A percentile compares a stretch with the other conserved stretches of the same genome.
Evolutionary conservation across 92 coral and sea anemone genomes (phyloP).

Genomic region (Zoanthus gigantus): DNA sequence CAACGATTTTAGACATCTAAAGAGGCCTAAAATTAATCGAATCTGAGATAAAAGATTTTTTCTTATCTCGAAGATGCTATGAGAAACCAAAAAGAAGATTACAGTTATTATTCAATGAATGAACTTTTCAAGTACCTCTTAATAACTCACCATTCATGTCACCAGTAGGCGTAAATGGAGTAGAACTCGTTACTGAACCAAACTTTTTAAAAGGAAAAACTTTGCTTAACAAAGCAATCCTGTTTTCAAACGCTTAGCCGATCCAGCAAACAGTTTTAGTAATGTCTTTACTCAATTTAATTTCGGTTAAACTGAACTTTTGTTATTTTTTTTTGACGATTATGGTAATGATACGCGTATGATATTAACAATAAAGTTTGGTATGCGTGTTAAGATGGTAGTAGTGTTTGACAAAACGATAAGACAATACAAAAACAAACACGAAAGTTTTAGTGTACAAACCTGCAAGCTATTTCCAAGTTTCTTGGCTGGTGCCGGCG

Average conservation of each 20-base stretch:
- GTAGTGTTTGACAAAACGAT: slow-evolving; percentile 14
- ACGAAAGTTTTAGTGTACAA: neutral
- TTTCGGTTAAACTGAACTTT: neutral
- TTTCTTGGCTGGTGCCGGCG: slow-evolving; percentile 68
- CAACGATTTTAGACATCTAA: neutral
- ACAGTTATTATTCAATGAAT: neutral
- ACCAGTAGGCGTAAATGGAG: slow-evolving; percentile 27
- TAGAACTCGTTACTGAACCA: slow-evolving; percentile 20
- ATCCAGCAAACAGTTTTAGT: neutral
- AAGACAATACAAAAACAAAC: neutral
- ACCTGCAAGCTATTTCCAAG: slow-evolving; percentile 39
- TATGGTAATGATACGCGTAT: slow-evolving; percentile 5
- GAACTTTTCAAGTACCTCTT: slow-evolving; percentile 15
- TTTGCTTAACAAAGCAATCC: slow-evolving; percentile 1
- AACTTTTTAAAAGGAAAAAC: neutral
- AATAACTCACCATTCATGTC: slow-evolving; percentile 29
- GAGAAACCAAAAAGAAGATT: neutral
- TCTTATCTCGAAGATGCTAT: neutral
- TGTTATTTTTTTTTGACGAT: neutral
- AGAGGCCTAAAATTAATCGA: neutral
- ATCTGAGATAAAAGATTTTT: slow-evolving; percentile 5
- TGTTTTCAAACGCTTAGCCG: neutral
- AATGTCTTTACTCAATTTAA: neutral
- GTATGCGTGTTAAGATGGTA: slow-evolving; percentile 17
- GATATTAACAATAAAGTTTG: neutral